phyloP scores from a whole-genome alignment of 2,888 invertebrate species.

The Drosophila subsilvestris region DNA sequence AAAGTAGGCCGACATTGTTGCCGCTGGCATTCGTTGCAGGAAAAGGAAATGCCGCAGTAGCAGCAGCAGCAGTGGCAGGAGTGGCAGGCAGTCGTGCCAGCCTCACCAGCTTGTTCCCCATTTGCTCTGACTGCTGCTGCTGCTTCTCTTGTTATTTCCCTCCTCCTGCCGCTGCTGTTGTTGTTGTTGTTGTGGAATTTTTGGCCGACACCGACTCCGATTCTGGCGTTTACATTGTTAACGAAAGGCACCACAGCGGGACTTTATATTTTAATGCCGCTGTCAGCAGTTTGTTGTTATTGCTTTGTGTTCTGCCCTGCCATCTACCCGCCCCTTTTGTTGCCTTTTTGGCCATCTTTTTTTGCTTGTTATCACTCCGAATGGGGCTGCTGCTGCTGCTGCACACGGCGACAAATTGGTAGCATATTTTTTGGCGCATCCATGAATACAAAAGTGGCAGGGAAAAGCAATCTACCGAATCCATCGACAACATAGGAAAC shows the following conservation, averaged over 20 bases:
- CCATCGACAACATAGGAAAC: slow-evolving; percentile 69
- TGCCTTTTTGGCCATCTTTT: slow-evolving; percentile 7
- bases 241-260: slow-evolving; percentile 66
- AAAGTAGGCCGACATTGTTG: slow-evolving; percentile 80
- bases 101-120: slow-evolving; percentile 32
- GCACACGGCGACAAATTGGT: slow-evolving; percentile 77
- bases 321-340: slow-evolving; percentile 13
- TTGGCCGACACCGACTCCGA: slow-evolving; percentile 66
- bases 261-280: slow-evolving; percentile 77
- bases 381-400: slow-evolving; percentile 29
- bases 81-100: slow-evolving; percentile 10
- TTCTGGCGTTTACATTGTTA: slow-evolving; percentile 74
- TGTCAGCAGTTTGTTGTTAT: slow-evolving; percentile 78
- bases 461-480: slow-evolving; percentile 46
- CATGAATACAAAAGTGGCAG: slow-evolving; percentile 72
- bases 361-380: slow-evolving; percentile 27
- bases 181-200: slow-evolving; percentile 48
- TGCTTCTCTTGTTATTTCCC: slow-evolving; percentile 9
- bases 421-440: slow-evolving; percentile 78
- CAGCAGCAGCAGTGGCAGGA: slow-evolving; percentile 42
- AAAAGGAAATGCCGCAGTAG: slow-evolving; percentile 76
- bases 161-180: slow-evolving; percentile 1
- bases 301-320: slow-evolving; percentile 68
- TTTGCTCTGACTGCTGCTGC: slow-evolving; percentile 13
- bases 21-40: slow-evolving; percentile 71